phyloP scores from a whole-genome alignment of 2,113 vertebrate species.

The Paraplagusia blochii region DNA sequence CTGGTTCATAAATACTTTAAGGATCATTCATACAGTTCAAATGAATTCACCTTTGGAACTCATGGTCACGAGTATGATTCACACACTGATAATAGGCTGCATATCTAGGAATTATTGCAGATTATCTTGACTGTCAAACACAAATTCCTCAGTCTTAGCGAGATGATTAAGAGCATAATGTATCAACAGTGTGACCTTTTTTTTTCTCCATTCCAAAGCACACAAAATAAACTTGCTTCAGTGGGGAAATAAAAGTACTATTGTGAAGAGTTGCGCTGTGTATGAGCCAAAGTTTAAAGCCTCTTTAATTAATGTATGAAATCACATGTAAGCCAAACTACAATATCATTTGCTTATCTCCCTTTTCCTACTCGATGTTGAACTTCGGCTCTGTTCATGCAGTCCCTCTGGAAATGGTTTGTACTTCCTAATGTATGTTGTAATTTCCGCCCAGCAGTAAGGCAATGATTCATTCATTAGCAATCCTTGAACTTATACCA shows the following conservation, averaged over 20 bases:
- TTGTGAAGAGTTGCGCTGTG: neutral
- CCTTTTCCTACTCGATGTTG: too few species aligned
- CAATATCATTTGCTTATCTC: too few species aligned
- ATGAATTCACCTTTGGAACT: constrained; percentile 8
- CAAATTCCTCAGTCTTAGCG: constrained; percentile 1
- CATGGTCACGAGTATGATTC: constrained; percentile 23
- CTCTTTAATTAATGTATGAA: too few species aligned
- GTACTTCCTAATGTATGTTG: constrained; percentile 20
- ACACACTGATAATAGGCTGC: constrained; percentile 21
- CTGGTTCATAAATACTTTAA: constrained; percentile 10
- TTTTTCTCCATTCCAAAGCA: constrained; percentile 1
- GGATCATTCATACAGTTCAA: constrained; percentile 28
- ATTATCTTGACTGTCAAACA: constrained; percentile 33
- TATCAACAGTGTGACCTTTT: neutral
- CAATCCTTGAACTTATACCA: constrained; percentile 22
- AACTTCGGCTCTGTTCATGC: constrained; percentile 4
- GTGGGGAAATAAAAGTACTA: constrained; percentile 15
- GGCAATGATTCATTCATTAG: constrained; percentile 11
- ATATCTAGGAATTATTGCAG: constrained; percentile 16
- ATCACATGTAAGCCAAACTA: too few species aligned
- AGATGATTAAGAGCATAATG: neutral
- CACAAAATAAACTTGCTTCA: constrained; percentile 2
- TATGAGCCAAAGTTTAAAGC: too few species aligned
- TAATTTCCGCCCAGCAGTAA: constrained; percentile 17
- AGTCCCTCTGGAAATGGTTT: constrained; percentile 11